Evolutionary conservation across 2,888 invertebrate species (phyloP), one percentile per base, ranked within the genome.

Genomic region (Zygaena filipendulae): DNA sequence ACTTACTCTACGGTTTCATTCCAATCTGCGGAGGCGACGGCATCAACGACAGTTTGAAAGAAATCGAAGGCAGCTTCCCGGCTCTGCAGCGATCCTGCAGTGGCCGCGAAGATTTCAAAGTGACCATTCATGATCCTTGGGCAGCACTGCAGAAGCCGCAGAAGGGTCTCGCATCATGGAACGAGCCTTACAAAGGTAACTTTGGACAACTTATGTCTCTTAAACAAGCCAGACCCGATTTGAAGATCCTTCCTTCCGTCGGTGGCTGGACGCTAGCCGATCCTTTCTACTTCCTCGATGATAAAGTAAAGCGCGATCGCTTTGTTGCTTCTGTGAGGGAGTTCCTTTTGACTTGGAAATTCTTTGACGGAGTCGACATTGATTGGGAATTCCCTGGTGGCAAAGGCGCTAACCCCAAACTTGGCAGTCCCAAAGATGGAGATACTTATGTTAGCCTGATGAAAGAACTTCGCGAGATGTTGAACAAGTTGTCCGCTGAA

Each of bases 311-410:
- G 48, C 61, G 79, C 36, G 47, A 54, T 30, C 66, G 75, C 18
- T 79, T 79, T 38, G 70, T 79, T 1, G 67, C 49, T 26, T 79
- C 79, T 4, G 77, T 77, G 0, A 75, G 68, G 38, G 79, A 79
- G 22, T 79, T 79, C 51, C 57, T 79, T 1, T 55, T 63, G 34
- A 79, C 79, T 2, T 79, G 79, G 79, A 79, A 79, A 37, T 79
- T 79, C 63, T 79, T 77, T 27, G 79, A 79, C 23, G 79, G 79
- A 12, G 75, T 79, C 3, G 79, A 79, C 22, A 79, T 79, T 30
- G 79, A 79, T 38, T 79, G 79, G 79, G 79, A 79, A 37, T 79
- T 79, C 64, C 79, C 79, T 45, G 79, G 79, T 23, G 79, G 79
- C 33, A 77, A 79, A 32, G 79, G 79, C 9, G 79, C 79, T 3